Evolutionary conservation across 2,888 invertebrate species (phyloP), one percentile per base, ranked within the genome.

Genomic region (Cataglyphis rosenhaueri): DNA sequence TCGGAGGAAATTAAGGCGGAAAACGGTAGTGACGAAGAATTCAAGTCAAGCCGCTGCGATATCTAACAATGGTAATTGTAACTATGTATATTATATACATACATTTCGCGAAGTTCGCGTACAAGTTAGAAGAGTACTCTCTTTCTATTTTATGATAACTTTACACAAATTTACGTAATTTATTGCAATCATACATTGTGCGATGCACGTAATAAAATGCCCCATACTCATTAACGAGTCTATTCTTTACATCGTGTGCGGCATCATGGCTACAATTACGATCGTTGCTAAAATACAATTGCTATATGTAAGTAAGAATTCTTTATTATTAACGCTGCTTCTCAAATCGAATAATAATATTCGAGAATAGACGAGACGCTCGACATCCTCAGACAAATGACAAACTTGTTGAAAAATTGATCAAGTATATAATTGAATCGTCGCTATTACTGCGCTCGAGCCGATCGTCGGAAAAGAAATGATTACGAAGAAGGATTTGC

Each of bases 401-500:
- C 35, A 52, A 18, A 35, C 21, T 52, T 35, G 76, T 86, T 82
- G 68, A 84, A 88, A 88, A 86, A 61, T 86, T 76, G 25, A 44
- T 68, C 15, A 10, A 29, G n/a, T 57, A 73, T 21, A 66, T 21
- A 66, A 41, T 68, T 68, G 38, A 68, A 73, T 82, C 65, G 64
- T 21, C 74, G 76, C 81, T 59, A 32, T 82, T 59, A 18, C 85
- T 84, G 86, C 86, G 87, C 84, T 87, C 86, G 87, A 89, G 85
- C 44, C 82, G 89, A 88, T 87, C 87, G 85, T 76, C 79, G 75
- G 71, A 79, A 85, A 79, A 82, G 71, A 73, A 81, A 78, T 65
- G 64, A 62, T 48, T 68, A 44, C 32, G 62, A 82, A 84, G 82
- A 87, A 87, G 87, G 84, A 89, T 88, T 88, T 86, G 85, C 88